Evolutionary conservation across 2,888 invertebrate species (phyloP), one percentile per base, ranked within the genome.

Genomic region (Horisme vitalbata): DNA sequence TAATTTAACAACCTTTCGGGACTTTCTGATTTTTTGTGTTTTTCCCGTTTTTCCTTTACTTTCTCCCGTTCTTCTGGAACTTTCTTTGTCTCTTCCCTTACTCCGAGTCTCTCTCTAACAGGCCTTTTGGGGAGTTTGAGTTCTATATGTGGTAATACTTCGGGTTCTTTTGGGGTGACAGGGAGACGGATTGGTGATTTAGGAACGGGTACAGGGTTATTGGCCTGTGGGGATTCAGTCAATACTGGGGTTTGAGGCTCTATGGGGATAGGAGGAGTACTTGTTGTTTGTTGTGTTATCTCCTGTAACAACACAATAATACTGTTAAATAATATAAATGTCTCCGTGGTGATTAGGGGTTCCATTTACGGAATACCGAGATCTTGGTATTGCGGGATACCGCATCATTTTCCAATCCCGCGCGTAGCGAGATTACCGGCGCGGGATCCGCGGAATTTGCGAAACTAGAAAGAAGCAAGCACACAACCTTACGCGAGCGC

Each of bases 81-180:
- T 41, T 67, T 75, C 55, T 71, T 81, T n/a, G 59, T 46, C 43
- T 71, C 68, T 41, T 79, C 76, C 2, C 78, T 66, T 7, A 63
- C 64, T 3, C 89, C 89, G 1, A 90, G 75, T 45, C 90, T 75
- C 52, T 90, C 89, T 43, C 90, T 75, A 1, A 89, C 61, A 1
- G 90, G 83, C 45, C 90, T 79, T 68, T 90, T 90, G 8, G 90
- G 90, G 5, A 90, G 77, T 44, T 86, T 83, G 12, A 90, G 67
- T 60, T 90, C 90, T 55, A 90, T 89, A 48, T 85, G 87, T 0
- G 88, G 89, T 14, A 90, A 63, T 1, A 67, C 72, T 50, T 85
- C 84, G 7, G 71, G 63, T 12, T 70, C 71, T 59, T 72, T 70
- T n/a, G 66, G 31, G 12, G 21, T 35, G 10, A 20, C 24, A 1